A percentile compares a stretch with the other conserved stretches of the same genome.
Conservation (phyloP, 2,113 vertebrate species). For the Corydoras sp. region DNA sequence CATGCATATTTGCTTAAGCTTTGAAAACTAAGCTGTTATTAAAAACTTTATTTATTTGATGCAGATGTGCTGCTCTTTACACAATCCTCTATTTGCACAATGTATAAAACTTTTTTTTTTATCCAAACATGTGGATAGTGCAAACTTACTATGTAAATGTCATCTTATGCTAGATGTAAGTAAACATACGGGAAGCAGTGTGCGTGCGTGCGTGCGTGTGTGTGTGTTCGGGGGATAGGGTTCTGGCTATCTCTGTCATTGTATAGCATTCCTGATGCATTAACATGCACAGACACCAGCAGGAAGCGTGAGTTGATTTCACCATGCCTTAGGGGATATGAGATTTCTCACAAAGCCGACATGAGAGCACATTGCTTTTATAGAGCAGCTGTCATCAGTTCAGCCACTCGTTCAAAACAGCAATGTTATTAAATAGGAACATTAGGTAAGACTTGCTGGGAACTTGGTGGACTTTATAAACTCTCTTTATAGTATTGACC, state of each 20-base stretch:
- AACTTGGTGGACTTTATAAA: not conserved
- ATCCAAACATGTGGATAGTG: not conserved
- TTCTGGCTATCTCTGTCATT: not conserved
- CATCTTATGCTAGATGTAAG: no score
- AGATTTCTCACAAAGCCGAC: slow-evolving; percentile 28
- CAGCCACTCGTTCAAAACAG: slow-evolving; percentile 16
- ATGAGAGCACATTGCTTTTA: slow-evolving; percentile 34
- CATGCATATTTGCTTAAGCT: not conserved
- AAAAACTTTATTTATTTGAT: not conserved
- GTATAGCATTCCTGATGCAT: slow-evolving; percentile 37
- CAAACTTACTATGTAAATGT: not conserved
- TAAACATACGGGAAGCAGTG: no score
- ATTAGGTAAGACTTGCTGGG: slow-evolving; percentile 3
- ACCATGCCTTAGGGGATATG: slow-evolving; percentile 11
- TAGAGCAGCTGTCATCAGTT: slow-evolving; percentile 40
- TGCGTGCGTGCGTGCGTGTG: no score
- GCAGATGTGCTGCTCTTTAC: not conserved
- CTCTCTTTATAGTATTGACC: not conserved
- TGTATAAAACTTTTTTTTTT: no score
- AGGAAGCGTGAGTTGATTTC: slow-evolving; percentile 33
- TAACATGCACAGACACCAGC: slow-evolving; percentile 32
- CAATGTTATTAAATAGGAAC: slow-evolving; percentile 20
- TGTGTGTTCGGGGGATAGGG: no score
- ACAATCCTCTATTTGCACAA: no score
- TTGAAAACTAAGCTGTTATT: not conserved